Percentiles rank a stretch among this genome's conserved stretches.
These are phyloP conservation scores for Xenops minutus DNA, from an alignment of 2,797 vertebrate genomes.

Conservation along the genomic window DNA sequence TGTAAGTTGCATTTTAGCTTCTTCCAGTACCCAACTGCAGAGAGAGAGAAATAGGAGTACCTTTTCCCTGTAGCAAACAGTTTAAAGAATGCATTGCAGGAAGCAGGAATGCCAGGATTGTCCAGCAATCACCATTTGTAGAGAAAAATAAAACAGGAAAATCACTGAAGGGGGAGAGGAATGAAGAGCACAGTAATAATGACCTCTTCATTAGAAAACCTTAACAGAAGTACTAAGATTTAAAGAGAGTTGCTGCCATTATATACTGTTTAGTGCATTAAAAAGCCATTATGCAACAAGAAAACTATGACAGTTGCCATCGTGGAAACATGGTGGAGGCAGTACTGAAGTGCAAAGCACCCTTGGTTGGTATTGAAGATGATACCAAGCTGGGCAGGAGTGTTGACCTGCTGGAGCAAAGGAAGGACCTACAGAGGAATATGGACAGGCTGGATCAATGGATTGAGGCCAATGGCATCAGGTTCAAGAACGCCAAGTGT, in stretches of 20 bases:
- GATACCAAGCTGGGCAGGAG: rapidly evolving
- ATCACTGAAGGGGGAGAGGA: neutral
- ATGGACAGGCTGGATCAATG: neutral
- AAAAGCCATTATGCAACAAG: neutral
- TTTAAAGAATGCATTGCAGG: neutral
- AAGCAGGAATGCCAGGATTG: neutral
- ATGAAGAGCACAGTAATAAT: neutral
- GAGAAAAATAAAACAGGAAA: neutral
- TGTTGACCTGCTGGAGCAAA: no score
- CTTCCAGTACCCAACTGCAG: neutral
- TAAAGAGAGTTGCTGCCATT: neutral
- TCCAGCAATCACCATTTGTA: neutral
- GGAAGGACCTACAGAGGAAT: neutral
- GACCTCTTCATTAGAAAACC: neutral
- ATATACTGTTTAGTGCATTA: neutral
- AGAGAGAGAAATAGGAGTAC: neutral
- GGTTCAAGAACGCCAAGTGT: no score
- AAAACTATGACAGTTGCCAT: neutral
- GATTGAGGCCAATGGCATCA: neutral
- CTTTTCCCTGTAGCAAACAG: neutral
- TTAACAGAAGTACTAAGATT: neutral
- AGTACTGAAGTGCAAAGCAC: neutral
- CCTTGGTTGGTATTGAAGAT: neutral
- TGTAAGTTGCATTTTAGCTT: neutral
- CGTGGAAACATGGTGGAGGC: neutral